Conservation (phyloP, 2,888 invertebrate species). For the Nomada fucata region DNA sequence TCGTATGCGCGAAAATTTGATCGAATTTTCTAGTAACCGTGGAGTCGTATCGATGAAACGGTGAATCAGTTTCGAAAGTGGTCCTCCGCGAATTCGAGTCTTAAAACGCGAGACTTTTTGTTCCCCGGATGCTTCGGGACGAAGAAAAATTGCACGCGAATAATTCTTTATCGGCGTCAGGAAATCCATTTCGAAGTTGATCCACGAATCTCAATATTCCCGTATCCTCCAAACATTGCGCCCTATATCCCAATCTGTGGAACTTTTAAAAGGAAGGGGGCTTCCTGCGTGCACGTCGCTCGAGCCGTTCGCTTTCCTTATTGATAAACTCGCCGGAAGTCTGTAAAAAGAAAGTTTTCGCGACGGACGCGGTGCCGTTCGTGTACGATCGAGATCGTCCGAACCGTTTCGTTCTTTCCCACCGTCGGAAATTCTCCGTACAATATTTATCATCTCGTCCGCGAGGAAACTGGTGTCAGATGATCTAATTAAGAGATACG, state of each 20-base stretch:
- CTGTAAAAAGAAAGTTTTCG: slow-evolving; percentile 28
- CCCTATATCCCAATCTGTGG: slow-evolving; percentile 31
- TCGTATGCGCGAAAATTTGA: too few relatives aligned
- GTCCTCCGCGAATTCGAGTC: neutral
- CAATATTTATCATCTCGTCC: neutral
- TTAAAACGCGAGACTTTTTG: neutral
- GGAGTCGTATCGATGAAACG: too few relatives aligned
- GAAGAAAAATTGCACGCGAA: neutral
- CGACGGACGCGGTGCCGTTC: slow-evolving; percentile 26
- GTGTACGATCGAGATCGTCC: slow-evolving; percentile 18
- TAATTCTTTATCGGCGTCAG: slow-evolving; percentile 6
- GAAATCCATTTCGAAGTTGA: slow-evolving; percentile 41
- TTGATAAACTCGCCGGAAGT: slow-evolving; percentile 59
- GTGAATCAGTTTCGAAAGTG: too few relatives aligned
- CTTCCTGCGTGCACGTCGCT: slow-evolving; percentile 26
- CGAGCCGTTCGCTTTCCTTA: slow-evolving; percentile 43
- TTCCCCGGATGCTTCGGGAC: neutral
- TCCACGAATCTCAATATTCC: slow-evolving; percentile 48
- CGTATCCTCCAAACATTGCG: slow-evolving; percentile 42
- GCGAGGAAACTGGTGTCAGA: too few relatives aligned
- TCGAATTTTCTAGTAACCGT: too few relatives aligned
- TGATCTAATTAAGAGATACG: too few relatives aligned
- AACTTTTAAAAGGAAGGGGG: slow-evolving; percentile 61
- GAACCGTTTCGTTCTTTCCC: neutral
- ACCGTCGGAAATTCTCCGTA: neutral